Conservation (phyloP, 2,888 invertebrate species). For the Elmis aenea region DNA sequence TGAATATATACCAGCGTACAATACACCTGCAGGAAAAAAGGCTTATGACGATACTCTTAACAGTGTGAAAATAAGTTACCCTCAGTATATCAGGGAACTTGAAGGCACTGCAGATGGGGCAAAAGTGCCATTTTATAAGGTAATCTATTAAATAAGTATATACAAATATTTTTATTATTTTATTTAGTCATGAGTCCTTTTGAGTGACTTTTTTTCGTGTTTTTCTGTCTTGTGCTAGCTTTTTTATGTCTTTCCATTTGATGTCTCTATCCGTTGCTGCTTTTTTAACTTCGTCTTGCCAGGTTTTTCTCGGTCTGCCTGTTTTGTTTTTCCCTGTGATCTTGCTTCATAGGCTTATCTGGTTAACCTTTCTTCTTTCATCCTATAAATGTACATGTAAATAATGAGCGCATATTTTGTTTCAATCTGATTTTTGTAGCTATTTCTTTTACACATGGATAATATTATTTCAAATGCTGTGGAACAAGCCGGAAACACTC, state of each 20-base stretch:
- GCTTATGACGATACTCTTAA: constrained; percentile 72
- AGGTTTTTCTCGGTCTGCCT: too few relatives aligned
- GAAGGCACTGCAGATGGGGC: constrained; percentile 85
- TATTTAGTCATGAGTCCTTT: neutral
- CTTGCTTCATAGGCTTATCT: too few relatives aligned
- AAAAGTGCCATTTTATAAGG: constrained; percentile 76
- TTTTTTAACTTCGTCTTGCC: too few relatives aligned
- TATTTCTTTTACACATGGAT: constrained; percentile 81
- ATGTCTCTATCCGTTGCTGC: too few relatives aligned
- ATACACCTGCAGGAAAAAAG: constrained; percentile 61
- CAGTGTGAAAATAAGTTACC: constrained; percentile 64
- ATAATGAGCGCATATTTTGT: too few relatives aligned
- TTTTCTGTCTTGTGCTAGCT: too few relatives aligned
- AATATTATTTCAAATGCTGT: constrained; percentile 64
- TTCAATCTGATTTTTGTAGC: constrained; percentile 59
- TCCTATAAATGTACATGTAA: too few relatives aligned
- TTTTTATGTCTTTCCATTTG: too few relatives aligned
- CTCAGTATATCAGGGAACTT: constrained; percentile 77
- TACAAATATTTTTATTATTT: neutral
- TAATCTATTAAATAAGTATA: constrained; percentile 42
- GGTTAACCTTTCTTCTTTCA: too few relatives aligned
- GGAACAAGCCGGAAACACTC: constrained; percentile 46
- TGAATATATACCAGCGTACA: constrained; percentile 65
- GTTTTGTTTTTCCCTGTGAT: too few relatives aligned
- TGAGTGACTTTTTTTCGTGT: constrained; percentile 1